Evolutionary conservation across 2,888 invertebrate genomes (phyloP).

Genomic region (Perizoma affinitatum): DNA sequence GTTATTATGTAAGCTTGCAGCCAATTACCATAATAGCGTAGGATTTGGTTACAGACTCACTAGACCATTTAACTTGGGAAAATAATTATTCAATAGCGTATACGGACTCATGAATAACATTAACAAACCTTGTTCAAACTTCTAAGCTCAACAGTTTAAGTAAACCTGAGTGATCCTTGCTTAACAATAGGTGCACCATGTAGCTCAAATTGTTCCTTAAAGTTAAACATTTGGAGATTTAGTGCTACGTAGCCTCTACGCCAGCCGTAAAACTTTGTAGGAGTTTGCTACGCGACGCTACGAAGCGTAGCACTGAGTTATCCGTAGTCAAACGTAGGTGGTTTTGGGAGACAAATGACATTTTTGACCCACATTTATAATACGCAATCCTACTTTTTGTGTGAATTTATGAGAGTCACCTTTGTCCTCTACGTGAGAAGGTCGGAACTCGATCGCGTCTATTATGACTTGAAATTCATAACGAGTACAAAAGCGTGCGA

Average conservation of each 20-base stretch:
- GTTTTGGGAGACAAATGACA: conserved; percentile 21
- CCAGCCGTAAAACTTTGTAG: conserved; percentile 56
- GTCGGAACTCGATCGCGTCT: conserved; percentile 19
- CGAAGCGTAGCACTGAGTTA: conserved; percentile 47
- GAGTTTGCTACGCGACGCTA: conserved; percentile 47
- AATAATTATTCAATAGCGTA: conserved; percentile 11
- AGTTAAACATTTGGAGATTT: conserved; percentile 52
- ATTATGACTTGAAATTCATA: conserved; percentile 32
- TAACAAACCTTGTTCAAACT: conserved; percentile 31
- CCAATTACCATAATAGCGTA: conserved; percentile 9
- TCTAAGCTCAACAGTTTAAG: conserved; percentile 32
- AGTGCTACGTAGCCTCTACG: conserved; percentile 49
- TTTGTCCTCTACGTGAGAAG: conserved; percentile 18
- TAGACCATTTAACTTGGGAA: neutral
- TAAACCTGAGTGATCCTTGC: conserved; percentile 43
- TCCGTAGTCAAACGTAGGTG: conserved; percentile 37
- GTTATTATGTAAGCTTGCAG: conserved; percentile 11
- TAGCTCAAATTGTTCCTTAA: conserved; percentile 48
- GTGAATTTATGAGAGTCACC: conserved; percentile 13
- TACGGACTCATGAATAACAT: conserved; percentile 5
- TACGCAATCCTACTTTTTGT: conserved; percentile 10
- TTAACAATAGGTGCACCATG: conserved; percentile 50
- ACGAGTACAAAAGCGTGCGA: conserved; percentile 23
- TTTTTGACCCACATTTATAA: conserved; percentile 24
- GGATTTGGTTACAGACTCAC: conserved; percentile 11